Evolutionary conservation across 2,797 vertebrate species (phyloP).

Genomic region (Apogon talboti): DNA sequence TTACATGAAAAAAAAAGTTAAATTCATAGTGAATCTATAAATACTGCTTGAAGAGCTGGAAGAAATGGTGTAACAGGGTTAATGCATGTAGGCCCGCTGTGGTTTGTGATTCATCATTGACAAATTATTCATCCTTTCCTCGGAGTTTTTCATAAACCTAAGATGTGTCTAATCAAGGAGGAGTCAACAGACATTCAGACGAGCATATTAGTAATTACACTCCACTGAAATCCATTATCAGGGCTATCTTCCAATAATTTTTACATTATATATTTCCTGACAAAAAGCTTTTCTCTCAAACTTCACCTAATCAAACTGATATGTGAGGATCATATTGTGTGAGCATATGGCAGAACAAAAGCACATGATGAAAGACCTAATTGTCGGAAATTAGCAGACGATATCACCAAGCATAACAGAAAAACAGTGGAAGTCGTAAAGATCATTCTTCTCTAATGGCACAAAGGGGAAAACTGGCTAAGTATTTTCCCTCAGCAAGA

Average conservation of each 20-base stretch:
- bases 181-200: not conserved
- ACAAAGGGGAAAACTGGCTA: not conserved
- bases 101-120: too few relatives aligned
- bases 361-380: constrained; percentile 36
- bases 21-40: too few relatives aligned
- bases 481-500: not conserved
- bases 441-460: constrained; percentile 7
- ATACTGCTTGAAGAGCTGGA: too few relatives aligned
- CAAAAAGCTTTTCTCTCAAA: constrained; percentile 7
- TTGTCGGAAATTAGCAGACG: constrained; percentile 22
- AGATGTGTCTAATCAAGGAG: constrained; percentile 10
- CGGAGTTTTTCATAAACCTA: too few relatives aligned
- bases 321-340: constrained; percentile 30
- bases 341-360: constrained; percentile 39
- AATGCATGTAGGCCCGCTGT: too few relatives aligned
- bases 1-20: too few relatives aligned
- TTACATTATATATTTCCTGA: constrained; percentile 23
- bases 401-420: constrained; percentile 5
- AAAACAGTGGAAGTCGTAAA: constrained; percentile 22
- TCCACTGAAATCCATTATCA: constrained; percentile 11
- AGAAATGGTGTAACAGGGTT: too few relatives aligned
- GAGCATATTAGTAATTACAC: not conserved
- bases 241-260: not conserved
- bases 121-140: too few relatives aligned
- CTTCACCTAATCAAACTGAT: constrained; percentile 32